phyloP scores from a whole-genome alignment of 2,113 vertebrate genomes.

The Nansenia antarctica region DNA sequence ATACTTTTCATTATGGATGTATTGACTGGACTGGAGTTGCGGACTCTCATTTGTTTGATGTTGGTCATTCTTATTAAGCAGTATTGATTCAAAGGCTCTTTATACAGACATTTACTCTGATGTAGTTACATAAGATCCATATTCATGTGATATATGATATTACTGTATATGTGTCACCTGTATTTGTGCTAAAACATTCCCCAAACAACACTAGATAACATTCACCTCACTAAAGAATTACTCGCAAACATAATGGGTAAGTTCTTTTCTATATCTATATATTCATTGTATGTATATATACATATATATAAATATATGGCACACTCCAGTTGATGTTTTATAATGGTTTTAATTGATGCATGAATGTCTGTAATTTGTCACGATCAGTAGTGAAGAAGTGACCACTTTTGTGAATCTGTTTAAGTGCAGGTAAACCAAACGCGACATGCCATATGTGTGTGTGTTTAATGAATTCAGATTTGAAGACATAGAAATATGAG shows the following conservation, averaged over 20 bases:
- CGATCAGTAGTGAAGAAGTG: background rate
- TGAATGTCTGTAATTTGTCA: background rate
- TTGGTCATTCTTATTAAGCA: background rate
- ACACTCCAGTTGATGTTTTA: background rate
- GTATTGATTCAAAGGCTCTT: background rate
- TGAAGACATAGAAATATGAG: background rate
- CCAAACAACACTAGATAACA: background rate
- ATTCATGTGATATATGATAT: background rate
- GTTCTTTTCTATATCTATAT: background rate
- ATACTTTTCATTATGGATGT: background rate
- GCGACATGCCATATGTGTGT: too few species aligned
- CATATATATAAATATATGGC: constrained; percentile 4
- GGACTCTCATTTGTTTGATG: background rate
- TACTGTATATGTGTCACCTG: background rate
- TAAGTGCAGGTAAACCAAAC: too few species aligned
- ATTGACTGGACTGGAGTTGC: background rate
- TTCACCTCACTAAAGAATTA: background rate
- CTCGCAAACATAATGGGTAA: background rate
- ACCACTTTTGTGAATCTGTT: background rate
- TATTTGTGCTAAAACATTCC: background rate
- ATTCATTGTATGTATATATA: background rate
- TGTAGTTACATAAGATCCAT: background rate
- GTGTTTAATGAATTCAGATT: background rate
- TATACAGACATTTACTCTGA: background rate
- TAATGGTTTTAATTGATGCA: background rate